Percentiles rank a stretch among this genome's conserved stretches.
phyloP scores from a whole-genome alignment of 1,140 invertebrate species.

The Penaeus indicus region DNA sequence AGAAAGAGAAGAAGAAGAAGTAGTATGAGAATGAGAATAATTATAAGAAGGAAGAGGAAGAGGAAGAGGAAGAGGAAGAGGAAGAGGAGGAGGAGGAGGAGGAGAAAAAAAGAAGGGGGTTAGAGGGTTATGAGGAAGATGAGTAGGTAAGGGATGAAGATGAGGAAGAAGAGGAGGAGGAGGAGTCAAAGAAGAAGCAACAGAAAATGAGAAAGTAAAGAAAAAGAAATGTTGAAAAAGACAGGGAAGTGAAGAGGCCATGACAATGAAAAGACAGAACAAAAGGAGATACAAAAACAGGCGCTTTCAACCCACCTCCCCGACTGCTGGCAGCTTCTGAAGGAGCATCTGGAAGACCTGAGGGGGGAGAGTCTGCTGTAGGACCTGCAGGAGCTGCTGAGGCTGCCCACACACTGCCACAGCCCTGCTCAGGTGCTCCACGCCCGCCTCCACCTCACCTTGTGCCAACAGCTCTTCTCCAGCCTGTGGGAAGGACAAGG shows the following conservation, averaged over 20 bases:
- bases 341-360: constrained; percentile 90
- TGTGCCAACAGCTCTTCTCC: constrained; percentile 90
- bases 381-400: constrained; percentile 88
- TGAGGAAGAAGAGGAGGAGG: too few relatives aligned
- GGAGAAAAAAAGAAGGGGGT: too few relatives aligned
- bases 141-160: too few relatives aligned
- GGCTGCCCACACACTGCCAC: constrained; percentile 97
- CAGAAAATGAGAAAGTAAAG: neutral
- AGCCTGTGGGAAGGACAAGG: constrained; percentile 73
- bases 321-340: constrained; percentile 81
- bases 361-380: constrained; percentile 94
- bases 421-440: constrained; percentile 95
- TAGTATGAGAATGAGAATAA: too few relatives aligned
- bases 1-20: too few relatives aligned
- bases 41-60: too few relatives aligned
- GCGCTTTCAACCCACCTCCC: constrained; percentile 71
- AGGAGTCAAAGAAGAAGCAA: neutral
- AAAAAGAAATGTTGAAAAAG: neutral
- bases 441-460: constrained; percentile 89
- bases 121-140: too few relatives aligned
- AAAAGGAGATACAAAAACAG: neutral
- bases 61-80: too few relatives aligned
- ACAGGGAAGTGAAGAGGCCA: neutral
- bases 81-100: too few relatives aligned
- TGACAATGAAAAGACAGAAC: neutral